Percentiles rank a stretch among this genome's conserved stretches.
Conservation (phyloP, 2,113 vertebrate genomes). For the Tursiops truncatus region DNA sequence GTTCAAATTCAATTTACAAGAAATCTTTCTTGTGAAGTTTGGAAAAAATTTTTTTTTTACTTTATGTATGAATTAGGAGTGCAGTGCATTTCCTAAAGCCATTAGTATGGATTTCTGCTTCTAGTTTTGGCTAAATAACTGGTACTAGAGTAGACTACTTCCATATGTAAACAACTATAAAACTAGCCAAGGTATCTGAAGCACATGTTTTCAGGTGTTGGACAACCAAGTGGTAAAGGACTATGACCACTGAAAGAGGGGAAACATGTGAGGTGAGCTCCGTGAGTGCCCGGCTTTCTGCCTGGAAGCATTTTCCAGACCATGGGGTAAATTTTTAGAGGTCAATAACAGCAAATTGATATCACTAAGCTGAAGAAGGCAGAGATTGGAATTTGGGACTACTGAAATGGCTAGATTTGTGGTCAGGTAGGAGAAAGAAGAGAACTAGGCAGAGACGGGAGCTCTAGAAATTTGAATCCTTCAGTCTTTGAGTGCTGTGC, state of each 20-base stretch:
- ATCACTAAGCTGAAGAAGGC: neutral
- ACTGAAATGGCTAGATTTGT: neutral
- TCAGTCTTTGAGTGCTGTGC: neutral
- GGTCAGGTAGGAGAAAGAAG: neutral
- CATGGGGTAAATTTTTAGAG: neutral
- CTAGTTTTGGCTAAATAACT: neutral
- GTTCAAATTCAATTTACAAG: slow-evolving; percentile 20
- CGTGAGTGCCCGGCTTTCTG: neutral
- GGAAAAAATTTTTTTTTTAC: neutral
- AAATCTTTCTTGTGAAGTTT: slow-evolving; percentile 1
- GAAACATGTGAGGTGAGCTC: neutral
- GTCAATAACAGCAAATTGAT: neutral
- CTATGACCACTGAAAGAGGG: neutral
- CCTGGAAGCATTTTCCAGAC: neutral
- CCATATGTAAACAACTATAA: neutral
- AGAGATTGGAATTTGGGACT: neutral
- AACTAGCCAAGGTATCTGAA: neutral
- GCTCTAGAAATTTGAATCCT: neutral
- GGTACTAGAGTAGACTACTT: neutral
- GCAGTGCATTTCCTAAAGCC: neutral
- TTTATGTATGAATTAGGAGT: neutral
- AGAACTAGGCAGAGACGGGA: neutral
- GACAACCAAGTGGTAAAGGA: neutral
- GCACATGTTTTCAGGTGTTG: neutral
- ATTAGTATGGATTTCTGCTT: neutral